Base-by-base conservation (phyloP, 2,888 invertebrate species). In the Noctua comes region DNA sequence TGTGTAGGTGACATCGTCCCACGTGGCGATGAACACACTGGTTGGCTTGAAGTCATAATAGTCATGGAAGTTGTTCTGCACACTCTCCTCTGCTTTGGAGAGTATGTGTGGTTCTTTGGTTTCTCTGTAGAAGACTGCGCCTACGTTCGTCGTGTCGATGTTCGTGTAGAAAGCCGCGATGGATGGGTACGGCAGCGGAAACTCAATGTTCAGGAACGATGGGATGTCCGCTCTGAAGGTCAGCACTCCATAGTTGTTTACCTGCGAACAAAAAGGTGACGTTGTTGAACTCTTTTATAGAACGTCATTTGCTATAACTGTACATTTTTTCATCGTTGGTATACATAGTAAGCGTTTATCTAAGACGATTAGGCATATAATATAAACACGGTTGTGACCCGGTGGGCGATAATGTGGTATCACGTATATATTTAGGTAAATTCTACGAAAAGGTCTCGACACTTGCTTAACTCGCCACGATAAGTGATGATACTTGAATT, bases 151-250 rank as follows among this genome's bases (percentile, higher is more conserved):
- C 0, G 98, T 98, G 93, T 99, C 99, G 8, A 99, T 97, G 94
- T 99, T 99, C 0, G 99, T 98, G 93, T 99, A 99, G 89, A 99
- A 98, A 0, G 98, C 98, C 0, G 99, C 98, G 89, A 99, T 98
- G 2, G 98, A 97, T 0, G 99, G 98, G 93, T 99, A 99, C 84
- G 98, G 98, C 88, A 99, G 96, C 0, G 99, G 99, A 93, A 99
- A 99, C 91, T 99, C 98, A 54, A 98, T 98, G 93, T 99, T 99
- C 91, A 98, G 97, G 93, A 99, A 99, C 73, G 97, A 97, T 13
- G 98, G 98, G 85, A 99, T 98, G 88, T 99, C 98, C n/a, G 98
- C 98, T 92, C 98, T 97, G 93, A 99, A 99, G 11, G 99, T 98
- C 54, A 99, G 93, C 27, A 99, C 97, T 68, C 99, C 99, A 95